A percentile compares a stretch with the other conserved stretches of the same genome.
Evolutionary conservation across 2,113 vertebrate genomes (phyloP).

Genomic region (Anseranas semipalmata): DNA sequence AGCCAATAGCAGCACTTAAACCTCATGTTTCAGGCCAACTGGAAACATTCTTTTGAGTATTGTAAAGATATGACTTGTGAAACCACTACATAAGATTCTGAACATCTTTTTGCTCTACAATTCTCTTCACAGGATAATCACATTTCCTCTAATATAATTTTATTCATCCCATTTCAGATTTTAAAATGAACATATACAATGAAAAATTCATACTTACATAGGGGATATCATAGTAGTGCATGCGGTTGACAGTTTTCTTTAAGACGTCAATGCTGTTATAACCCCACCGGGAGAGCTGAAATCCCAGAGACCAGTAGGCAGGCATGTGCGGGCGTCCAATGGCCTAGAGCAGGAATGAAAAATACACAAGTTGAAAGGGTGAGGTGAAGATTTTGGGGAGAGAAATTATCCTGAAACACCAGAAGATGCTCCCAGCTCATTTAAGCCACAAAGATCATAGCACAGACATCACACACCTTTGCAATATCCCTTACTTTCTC

Average conservation of each 20-base stretch:
- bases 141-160: not conserved
- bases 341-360: constrained; percentile 8
- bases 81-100: not conserved
- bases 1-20: not conserved
- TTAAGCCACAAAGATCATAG: not conserved
- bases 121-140: not conserved
- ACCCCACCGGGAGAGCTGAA: constrained; percentile 87
- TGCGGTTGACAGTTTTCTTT: constrained; percentile 79
- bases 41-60: not conserved
- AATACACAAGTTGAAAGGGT: not conserved
- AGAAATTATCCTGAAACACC: not conserved
- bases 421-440: not conserved
- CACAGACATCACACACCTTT: not conserved
- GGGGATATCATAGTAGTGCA: constrained; percentile 78
- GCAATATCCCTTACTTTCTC: not conserved
- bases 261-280: constrained; percentile 80
- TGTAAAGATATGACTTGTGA: not conserved
- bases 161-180: not conserved
- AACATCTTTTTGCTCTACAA: not conserved
- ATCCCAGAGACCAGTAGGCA: constrained; percentile 89
- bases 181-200: not conserved
- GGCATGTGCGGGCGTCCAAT: constrained; percentile 86
- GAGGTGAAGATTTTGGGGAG: not conserved
- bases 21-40: not conserved
- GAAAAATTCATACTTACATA: constrained; percentile 76